Base-by-base conservation (phyloP, 1,140 invertebrate species). In the Lepidurus apus region DNA sequence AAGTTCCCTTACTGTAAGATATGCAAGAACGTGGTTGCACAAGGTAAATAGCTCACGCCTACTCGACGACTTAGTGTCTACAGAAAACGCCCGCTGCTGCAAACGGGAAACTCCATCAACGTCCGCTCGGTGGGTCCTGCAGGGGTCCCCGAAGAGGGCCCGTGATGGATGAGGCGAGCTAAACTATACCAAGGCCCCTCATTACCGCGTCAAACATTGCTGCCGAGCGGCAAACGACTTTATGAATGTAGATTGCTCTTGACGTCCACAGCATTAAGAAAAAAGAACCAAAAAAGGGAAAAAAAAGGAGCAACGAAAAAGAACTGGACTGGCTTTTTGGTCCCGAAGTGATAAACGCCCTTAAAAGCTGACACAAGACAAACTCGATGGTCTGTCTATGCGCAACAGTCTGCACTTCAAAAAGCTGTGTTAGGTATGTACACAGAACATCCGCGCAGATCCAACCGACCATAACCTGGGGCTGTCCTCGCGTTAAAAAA, bases 131-230 rank as follows among this genome's bases (percentile, higher is more conserved):
- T 65, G 53, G 53, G 8, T 65, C 53, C 53, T 65, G 21, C 21
- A 65, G 53, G 47, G 53, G 53, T 65, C 53, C 53, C 53, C 53
- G 53, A 65, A 65, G 34, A 34, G 53, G 53, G 53, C 3, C 53
- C 53, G 13, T 65, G 53, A 65, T 65, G 13, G 13, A 65, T 65
- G 53, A 65, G 53, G 53, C 13, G 53, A 65, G 21, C 53, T 65
- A 65, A 65, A 65, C 53, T 65, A 34, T 34, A 65, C 53, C 53
- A 65, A 21, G 53, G 34, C 34, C 53, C 53, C 53, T 65, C 53
- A 65, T 65, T 65, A 65, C 53, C 53, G 53, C 53, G n/a, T 65
- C 53, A 65, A 65, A 65, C 13, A 65, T 65, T 65, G 53, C 53
- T 65, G 53, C 53, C 53, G 53, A 65, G 53, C 53, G 53, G 53